Evolutionary conservation across 2,113 vertebrate genomes (phyloP).

Genomic region (Stegastes partitus): DNA sequence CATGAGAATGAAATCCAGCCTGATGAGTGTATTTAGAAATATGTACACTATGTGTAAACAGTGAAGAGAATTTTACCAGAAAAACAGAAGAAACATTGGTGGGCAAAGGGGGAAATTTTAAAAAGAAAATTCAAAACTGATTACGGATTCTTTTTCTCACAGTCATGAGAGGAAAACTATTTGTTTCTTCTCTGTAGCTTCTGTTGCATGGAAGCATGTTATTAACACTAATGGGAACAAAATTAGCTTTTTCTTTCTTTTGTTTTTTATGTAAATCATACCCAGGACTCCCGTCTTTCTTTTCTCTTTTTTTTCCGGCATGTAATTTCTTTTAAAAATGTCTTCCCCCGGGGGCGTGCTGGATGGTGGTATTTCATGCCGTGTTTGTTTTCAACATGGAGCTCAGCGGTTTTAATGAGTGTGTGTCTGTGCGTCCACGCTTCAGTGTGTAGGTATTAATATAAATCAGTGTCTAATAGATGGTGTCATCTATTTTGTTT

Average conservation of each 20-base stretch:
- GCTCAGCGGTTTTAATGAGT: conserved; percentile 44
- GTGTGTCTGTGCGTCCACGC: conserved; percentile 27
- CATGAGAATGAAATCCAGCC: conserved; percentile 16
- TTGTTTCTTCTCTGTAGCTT: not conserved
- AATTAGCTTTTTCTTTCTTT: not conserved
- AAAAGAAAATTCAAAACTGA: no score
- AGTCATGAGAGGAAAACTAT: not conserved
- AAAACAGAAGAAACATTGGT: not conserved
- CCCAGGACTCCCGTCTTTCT: not conserved
- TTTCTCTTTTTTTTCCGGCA: not conserved
- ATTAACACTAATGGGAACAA: not conserved
- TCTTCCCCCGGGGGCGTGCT: conserved; percentile 21
- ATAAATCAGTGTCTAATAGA: conserved; percentile 65
- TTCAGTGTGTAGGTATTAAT: conserved; percentile 55
- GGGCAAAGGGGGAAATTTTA: not conserved
- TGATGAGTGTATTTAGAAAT: conserved; percentile 20
- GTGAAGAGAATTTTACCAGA: not conserved
- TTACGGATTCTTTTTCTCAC: not conserved
- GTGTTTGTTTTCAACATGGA: conserved; percentile 46
- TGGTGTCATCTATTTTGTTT: conserved; percentile 70
- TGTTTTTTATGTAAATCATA: conserved; percentile 20
- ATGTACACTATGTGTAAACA: not conserved
- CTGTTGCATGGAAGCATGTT: not conserved
- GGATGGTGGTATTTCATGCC: conserved; percentile 40
- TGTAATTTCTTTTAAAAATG: conserved; percentile 48